Conservation (phyloP, 2,888 invertebrate species). For the Doris montereyensis region DNA sequence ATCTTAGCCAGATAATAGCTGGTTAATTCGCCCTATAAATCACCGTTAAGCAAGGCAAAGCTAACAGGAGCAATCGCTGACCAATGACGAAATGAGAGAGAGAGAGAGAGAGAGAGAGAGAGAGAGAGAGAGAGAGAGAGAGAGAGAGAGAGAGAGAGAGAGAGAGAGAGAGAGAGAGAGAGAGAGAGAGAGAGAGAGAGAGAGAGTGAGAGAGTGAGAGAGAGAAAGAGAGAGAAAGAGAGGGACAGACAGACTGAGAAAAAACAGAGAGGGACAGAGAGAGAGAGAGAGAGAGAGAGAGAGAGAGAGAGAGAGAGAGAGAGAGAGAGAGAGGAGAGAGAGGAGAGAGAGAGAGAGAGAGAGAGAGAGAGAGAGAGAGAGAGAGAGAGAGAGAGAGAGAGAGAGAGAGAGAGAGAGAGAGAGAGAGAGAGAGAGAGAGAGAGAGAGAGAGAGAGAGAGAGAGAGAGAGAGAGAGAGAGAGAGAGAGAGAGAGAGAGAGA, state of each 20-base stretch:
- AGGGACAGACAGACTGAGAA: not conserved
- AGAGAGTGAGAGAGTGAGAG: not conserved
- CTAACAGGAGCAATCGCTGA: too few species aligned
- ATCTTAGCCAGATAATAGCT: too few species aligned
- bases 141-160: not conserved
- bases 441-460: too few species aligned
- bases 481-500: too few species aligned
- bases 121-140: conserved; percentile 26
- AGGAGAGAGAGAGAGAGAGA: conserved; percentile 11
- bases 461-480: too few species aligned
- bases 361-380: conserved; percentile 5
- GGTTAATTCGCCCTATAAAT: too few species aligned
- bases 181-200: not conserved
- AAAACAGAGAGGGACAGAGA: not conserved
- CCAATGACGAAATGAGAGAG: not conserved
- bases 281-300: conserved; percentile 4
- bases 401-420: too few species aligned
- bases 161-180: not conserved
- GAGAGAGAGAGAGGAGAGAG: not conserved
- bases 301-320: not conserved
- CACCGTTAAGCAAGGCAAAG: too few species aligned
- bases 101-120: not conserved
- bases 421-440: too few species aligned
- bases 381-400: conserved; percentile 12
- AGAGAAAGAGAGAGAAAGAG: not conserved